A percentile compares a stretch with the other conserved stretches of the same genome.
These are phyloP conservation scores for Euglossa dilemma DNA, from an alignment of 1,140 invertebrate species.

Conservation along the genomic window DNA sequence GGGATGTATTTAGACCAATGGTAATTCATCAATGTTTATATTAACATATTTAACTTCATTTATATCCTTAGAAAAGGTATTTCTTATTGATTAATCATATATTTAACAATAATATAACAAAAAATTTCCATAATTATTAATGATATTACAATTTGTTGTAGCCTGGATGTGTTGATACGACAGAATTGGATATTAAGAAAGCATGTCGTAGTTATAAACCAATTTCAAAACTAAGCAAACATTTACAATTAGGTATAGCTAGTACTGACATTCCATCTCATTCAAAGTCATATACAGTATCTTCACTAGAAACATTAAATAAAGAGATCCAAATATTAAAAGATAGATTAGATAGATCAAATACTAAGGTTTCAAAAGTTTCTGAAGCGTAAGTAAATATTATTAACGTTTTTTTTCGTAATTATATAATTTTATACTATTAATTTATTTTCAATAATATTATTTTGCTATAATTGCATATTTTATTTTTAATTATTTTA, in stretches of 20 bases:
- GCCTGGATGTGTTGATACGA: conserved; percentile 99
- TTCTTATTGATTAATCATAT: conserved; percentile 1
- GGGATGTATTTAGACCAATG: conserved; percentile 99
- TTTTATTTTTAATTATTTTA: conserved; percentile 81
- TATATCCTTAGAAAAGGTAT: not conserved
- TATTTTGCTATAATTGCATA: not conserved
- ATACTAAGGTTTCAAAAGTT: conserved; percentile 98
- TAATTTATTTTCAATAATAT: not conserved
- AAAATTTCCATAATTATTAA: not conserved
- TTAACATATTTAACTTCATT: not conserved
- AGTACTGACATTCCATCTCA: conserved; percentile 86
- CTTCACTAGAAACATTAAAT: conserved; percentile 83
- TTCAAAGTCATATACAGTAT: conserved; percentile 82
- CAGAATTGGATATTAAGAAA: conserved; percentile 99
- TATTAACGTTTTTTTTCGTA: not conserved
- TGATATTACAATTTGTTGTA: conserved; percentile 75
- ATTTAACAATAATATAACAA: not conserved
- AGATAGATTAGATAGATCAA: conserved; percentile 92
- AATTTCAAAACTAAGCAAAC: conserved; percentile 82
- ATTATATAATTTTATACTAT: not conserved
- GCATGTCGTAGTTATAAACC: conserved; percentile 93
- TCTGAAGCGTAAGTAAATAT: conserved; percentile 93
- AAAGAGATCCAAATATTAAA: conserved; percentile 87
- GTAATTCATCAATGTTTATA: conserved; percentile 78
- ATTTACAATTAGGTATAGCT: conserved; percentile 81